These are phyloP conservation scores for Chionomys nivalis DNA, from an alignment of 2,113 vertebrate species.

Conservation along the genomic window DNA sequence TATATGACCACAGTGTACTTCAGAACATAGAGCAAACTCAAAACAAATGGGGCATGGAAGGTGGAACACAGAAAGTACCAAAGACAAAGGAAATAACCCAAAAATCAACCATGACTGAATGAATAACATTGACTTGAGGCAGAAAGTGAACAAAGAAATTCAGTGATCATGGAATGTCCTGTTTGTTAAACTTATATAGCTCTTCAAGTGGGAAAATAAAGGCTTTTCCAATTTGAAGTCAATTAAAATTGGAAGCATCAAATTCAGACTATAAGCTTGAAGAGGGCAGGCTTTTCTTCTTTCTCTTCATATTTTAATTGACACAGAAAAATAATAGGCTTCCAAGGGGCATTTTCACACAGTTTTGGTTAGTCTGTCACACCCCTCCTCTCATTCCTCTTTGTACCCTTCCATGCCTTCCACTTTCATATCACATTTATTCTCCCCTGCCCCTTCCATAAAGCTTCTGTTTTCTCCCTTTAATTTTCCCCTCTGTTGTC, in stretches of 20 bases:
- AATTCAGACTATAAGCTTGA: neutral
- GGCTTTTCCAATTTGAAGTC: neutral
- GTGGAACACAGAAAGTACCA: neutral
- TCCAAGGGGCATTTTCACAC: neutral
- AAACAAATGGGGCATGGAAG: neutral
- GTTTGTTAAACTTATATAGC: neutral
- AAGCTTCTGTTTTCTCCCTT: neutral
- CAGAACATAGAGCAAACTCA: neutral
- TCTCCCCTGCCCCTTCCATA: neutral
- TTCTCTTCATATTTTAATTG: neutral
- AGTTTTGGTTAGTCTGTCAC: neutral
- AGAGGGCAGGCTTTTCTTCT: neutral
- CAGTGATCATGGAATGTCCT: neutral
- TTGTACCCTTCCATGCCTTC: neutral
- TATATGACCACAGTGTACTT: neutral
- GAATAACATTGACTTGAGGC: no score
- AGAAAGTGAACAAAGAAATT: neutral
- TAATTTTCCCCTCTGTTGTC: neutral
- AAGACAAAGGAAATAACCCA: no score
- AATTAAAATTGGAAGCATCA: neutral
- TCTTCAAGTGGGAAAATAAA: neutral
- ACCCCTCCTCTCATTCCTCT: neutral
- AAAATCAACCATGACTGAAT: neutral
- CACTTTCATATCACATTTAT: neutral
- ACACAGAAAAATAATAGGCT: neutral